Evolutionary conservation across 2,888 invertebrate genomes (phyloP).

Genomic region (Bruchidius siliquastri): DNA sequence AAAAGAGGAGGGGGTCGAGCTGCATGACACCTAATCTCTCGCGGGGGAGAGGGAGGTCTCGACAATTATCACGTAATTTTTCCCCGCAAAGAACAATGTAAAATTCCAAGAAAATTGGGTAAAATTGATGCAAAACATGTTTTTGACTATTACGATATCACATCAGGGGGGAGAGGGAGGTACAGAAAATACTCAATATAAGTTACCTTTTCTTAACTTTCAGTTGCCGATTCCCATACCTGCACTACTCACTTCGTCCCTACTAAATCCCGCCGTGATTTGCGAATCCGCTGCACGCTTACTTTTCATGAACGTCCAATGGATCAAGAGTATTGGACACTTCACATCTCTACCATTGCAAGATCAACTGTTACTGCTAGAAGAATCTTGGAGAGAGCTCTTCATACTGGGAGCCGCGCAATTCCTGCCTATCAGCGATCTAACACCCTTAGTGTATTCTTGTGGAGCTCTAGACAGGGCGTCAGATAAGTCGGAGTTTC

Average conservation of each 20-base stretch:
- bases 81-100: no score
- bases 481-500: constrained; percentile 30
- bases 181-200: no score
- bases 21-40: no score
- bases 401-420: constrained; percentile 86
- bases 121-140: no score
- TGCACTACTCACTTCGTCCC: constrained; percentile 33
- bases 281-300: constrained; percentile 88
- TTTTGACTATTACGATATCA: no score
- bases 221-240: constrained; percentile 32
- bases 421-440: constrained; percentile 72
- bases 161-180: no score
- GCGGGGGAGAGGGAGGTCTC: no score
- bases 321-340: constrained; percentile 76
- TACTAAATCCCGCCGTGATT: constrained; percentile 63
- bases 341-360: constrained; percentile 69
- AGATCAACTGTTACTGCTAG: constrained; percentile 76
- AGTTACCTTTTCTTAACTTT: constrained; percentile 1
- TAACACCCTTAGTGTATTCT: constrained; percentile 55
- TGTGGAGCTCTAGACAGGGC: constrained; percentile 43
- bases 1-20: no score
- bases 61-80: no score
- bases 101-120: no score
- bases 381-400: constrained; percentile 87
- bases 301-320: constrained; percentile 85